These are phyloP conservation scores for Dolichopus griseipennis DNA, from an alignment of 2,888 invertebrate species.

Conservation along the genomic window DNA sequence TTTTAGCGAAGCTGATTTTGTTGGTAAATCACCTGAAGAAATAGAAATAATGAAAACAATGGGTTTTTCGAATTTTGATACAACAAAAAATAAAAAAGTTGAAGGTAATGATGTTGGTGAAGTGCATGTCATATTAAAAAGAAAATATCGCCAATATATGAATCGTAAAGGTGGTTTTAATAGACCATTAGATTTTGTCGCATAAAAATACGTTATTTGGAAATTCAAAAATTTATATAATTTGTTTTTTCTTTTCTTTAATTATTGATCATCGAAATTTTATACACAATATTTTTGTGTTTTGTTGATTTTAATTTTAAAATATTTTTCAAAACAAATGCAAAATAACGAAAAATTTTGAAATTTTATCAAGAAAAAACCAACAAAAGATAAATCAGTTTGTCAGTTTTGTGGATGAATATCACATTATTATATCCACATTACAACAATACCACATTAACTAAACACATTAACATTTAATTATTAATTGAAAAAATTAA, in stretches of 20 bases:
- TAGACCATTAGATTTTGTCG: constrained; percentile 93
- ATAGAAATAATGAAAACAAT: constrained; percentile 92
- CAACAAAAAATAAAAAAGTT: constrained; percentile 94
- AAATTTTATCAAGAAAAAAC: too few relatives aligned
- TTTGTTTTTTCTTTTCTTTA: neutral
- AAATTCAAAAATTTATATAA: too few relatives aligned
- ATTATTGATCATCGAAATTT: neutral
- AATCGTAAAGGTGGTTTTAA: constrained; percentile 99
- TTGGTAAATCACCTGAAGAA: constrained; percentile 84
- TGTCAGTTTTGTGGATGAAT: too few relatives aligned
- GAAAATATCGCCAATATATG: constrained; percentile 98
- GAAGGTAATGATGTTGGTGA: constrained; percentile 89
- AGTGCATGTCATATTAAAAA: constrained; percentile 89
- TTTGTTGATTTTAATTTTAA: too few relatives aligned
- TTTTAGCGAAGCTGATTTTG: constrained; percentile 73
- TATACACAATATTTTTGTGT: too few relatives aligned
- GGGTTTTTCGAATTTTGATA: constrained; percentile 95
- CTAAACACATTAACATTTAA: too few relatives aligned
- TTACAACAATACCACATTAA: too few relatives aligned
- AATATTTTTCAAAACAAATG: too few relatives aligned
- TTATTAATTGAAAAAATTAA: too few relatives aligned
- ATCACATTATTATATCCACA: too few relatives aligned
- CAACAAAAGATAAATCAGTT: too few relatives aligned
- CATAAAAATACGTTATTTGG: constrained; percentile 43
- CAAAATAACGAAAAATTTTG: too few relatives aligned